Evolutionary conservation across 1,140 invertebrate genomes (phyloP).

Genomic region (Trichoplusia ni): DNA sequence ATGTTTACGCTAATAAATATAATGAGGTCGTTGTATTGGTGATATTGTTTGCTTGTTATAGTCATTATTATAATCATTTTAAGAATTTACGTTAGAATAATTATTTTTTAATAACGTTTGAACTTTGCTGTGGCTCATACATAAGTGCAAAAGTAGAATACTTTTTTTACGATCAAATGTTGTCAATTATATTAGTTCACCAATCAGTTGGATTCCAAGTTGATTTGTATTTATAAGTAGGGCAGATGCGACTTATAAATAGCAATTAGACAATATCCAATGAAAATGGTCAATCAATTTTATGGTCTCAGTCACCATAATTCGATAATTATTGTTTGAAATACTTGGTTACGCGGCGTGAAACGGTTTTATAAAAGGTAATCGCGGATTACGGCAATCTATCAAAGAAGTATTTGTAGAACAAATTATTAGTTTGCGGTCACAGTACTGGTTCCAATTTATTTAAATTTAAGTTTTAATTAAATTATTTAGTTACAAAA

Average conservation of each 20-base stretch:
- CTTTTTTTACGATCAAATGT: too few relatives aligned
- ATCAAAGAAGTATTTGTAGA: conserved; percentile 11
- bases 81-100: neutral
- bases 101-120: neutral
- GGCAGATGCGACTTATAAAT: neutral
- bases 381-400: conserved; percentile 19
- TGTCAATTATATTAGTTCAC: too few relatives aligned
- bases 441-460: too few relatives aligned
- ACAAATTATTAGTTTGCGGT: conserved; percentile 1
- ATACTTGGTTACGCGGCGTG: conserved; percentile 33
- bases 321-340: conserved; percentile 34
- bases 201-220: too few relatives aligned
- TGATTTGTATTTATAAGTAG: too few relatives aligned
- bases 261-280: neutral
- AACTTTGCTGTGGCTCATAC: too few relatives aligned
- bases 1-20: too few relatives aligned
- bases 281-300: conserved; percentile 20
- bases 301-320: conserved; percentile 31
- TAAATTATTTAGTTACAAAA: too few relatives aligned
- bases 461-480: too few relatives aligned
- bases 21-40: too few relatives aligned
- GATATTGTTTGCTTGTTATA: too few relatives aligned
- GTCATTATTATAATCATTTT: neutral
- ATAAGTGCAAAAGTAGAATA: too few relatives aligned
- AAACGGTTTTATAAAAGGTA: conserved; percentile 22